Evolutionary conservation across 2,888 invertebrate species (phyloP).

Genomic region (Sarcophaga subvicina): DNA sequence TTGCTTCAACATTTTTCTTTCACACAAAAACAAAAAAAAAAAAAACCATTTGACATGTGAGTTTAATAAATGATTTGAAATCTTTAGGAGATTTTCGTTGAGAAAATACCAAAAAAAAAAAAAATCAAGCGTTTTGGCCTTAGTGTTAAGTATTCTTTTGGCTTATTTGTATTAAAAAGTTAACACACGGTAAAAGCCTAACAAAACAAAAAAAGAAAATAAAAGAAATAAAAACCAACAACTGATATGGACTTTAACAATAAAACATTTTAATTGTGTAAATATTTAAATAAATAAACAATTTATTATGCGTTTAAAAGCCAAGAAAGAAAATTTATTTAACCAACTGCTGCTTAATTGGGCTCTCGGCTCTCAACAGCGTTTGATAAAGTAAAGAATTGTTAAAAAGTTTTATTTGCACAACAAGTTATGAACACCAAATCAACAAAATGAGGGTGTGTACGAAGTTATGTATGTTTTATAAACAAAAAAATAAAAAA

Average conservation of each 20-base stretch:
- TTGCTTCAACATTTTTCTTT: constrained; percentile 21
- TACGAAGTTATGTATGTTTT: too few relatives aligned
- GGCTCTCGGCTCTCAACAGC: background rate
- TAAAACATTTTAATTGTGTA: constrained; percentile 6
- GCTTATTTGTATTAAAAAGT: background rate
- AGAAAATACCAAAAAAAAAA: too few relatives aligned
- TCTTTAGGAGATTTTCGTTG: background rate
- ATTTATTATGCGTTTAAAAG: background rate
- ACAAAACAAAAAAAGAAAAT: background rate
- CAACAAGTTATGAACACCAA: too few relatives aligned
- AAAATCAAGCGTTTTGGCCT: constrained; percentile 50
- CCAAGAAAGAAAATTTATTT: background rate
- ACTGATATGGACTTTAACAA: background rate
- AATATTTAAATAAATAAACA: constrained; percentile 7
- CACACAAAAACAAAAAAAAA: background rate
- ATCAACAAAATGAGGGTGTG: too few relatives aligned
- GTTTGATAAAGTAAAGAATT: background rate
- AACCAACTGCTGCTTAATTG: background rate
- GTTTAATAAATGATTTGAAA: constrained; percentile 61
- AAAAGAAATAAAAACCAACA: background rate
- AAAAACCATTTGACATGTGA: constrained; percentile 53
- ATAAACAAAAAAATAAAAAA: too few relatives aligned
- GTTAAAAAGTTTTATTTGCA: background rate
- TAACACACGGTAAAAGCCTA: constrained; percentile 26
- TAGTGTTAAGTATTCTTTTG: constrained; percentile 36